These are phyloP conservation scores for Pygoscelis antarcticus DNA, from an alignment of 2,113 vertebrate species.

Conservation along the genomic window DNA sequence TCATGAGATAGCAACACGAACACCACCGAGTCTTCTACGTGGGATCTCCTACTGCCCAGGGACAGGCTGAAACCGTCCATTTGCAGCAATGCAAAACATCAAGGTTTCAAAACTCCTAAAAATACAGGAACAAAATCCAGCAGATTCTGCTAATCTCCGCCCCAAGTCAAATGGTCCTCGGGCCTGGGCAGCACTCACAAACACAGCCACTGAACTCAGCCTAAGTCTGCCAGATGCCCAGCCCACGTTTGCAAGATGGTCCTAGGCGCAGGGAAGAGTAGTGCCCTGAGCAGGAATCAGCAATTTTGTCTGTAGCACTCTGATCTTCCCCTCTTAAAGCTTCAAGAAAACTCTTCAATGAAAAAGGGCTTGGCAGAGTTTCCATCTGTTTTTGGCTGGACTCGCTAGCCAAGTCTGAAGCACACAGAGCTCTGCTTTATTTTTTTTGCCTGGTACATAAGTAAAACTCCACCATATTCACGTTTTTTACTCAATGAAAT, in stretches of 20 bases:
- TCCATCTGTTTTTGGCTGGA: constrained; percentile 63
- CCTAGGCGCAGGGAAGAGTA: not conserved
- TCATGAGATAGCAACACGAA: not conserved
- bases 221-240: not conserved
- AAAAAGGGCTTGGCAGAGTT: constrained; percentile 61
- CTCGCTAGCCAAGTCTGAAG: not conserved
- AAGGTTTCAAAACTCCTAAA: not conserved
- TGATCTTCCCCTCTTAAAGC: constrained; percentile 14
- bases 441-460: not conserved
- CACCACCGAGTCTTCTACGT: not conserved
- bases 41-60: not conserved
- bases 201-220: not conserved
- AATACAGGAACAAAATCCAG: not conserved
- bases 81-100: not conserved
- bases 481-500: not conserved
- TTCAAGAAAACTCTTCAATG: constrained; percentile 64
- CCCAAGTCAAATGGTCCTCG: not conserved
- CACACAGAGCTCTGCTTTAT: constrained; percentile 2
- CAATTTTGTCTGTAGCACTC: not conserved
- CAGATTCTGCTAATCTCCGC: not conserved
- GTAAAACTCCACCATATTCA: not conserved
- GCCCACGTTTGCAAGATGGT: not conserved
- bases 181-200: not conserved
- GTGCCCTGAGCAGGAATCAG: not conserved
- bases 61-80: not conserved